These are phyloP conservation scores for Falco punctatus DNA, from an alignment of 2,113 vertebrate species.

Conservation along the genomic window DNA sequence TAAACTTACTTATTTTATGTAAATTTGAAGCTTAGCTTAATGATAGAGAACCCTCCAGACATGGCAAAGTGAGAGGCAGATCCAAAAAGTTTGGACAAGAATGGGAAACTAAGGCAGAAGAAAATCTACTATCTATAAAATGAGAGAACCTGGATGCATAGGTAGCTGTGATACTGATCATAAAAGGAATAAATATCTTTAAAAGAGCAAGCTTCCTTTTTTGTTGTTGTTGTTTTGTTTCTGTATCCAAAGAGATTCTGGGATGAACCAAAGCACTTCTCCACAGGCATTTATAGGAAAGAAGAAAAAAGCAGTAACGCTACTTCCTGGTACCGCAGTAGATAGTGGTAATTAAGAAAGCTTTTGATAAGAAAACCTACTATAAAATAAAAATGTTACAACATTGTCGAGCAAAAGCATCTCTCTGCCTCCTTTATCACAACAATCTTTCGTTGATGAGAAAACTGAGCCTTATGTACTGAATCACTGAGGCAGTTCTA, in stretches of 20 bases:
- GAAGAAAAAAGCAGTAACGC: slow-evolving; percentile 7
- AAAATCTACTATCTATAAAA: neutral
- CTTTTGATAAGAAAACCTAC: neutral
- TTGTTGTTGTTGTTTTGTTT: neutral
- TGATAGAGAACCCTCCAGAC: neutral
- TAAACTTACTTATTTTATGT: neutral
- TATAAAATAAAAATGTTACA: neutral
- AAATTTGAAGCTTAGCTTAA: neutral
- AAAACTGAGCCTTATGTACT: neutral
- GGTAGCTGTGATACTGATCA: neutral
- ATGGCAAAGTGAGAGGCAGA: neutral
- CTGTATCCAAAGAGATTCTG: neutral
- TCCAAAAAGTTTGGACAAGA: neutral
- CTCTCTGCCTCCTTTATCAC: neutral
- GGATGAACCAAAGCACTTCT: neutral
- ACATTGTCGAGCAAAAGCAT: neutral
- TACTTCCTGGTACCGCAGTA: neutral
- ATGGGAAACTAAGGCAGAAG: neutral
- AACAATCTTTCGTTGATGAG: neutral
- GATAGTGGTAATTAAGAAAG: neutral
- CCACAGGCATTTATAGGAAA: neutral
- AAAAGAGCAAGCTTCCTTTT: neutral
- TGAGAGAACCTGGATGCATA: neutral
- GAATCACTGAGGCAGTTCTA: neutral
- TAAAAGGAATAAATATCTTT: neutral